A percentile compares a stretch with the other conserved stretches of the same genome.
Conservation (phyloP, 2,888 invertebrate species). For the Abrostola tripartita region DNA sequence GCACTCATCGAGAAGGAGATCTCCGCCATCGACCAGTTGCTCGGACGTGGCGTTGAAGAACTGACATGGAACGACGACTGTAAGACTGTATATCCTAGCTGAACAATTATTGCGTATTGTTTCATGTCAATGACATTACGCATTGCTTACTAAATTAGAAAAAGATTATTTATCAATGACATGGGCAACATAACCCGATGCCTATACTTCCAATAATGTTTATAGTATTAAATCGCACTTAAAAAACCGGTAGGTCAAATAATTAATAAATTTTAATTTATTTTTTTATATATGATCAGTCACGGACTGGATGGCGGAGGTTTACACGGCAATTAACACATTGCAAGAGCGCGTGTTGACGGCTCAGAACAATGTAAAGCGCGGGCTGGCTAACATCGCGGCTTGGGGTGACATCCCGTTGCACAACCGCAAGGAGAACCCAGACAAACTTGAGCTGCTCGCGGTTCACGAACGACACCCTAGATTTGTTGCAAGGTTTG, state of each 20-base stretch:
- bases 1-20: slow-evolving; percentile 93
- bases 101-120: too few relatives aligned
- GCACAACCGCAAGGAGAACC: slow-evolving; percentile 90
- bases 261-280: not conserved
- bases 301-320: slow-evolving; percentile 91
- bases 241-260: too few relatives aligned
- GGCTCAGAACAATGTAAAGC: slow-evolving; percentile 90
- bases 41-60: slow-evolving; percentile 90
- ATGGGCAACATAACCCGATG: too few relatives aligned
- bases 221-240: too few relatives aligned
- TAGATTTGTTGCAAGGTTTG: slow-evolving; percentile 85
- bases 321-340: slow-evolving; percentile 91
- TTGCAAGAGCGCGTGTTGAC: slow-evolving; percentile 91
- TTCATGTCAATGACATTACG: too few relatives aligned
- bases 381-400: slow-evolving; percentile 88
- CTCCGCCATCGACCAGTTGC: slow-evolving; percentile 90
- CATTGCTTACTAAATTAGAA: too few relatives aligned
- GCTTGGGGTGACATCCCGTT: slow-evolving; percentile 93
- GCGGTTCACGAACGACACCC: slow-evolving; percentile 87
- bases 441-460: slow-evolving; percentile 84
- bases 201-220: too few relatives aligned
- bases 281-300: slow-evolving; percentile 71
- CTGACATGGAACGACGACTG: slow-evolving; percentile 95
- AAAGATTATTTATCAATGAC: too few relatives aligned
- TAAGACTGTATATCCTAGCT: slow-evolving; percentile 73